A percentile compares a stretch with the other conserved stretches of the same genome.
phyloP scores from a whole-genome alignment of 2,113 vertebrate genomes.

The Pedionomus torquatus region DNA sequence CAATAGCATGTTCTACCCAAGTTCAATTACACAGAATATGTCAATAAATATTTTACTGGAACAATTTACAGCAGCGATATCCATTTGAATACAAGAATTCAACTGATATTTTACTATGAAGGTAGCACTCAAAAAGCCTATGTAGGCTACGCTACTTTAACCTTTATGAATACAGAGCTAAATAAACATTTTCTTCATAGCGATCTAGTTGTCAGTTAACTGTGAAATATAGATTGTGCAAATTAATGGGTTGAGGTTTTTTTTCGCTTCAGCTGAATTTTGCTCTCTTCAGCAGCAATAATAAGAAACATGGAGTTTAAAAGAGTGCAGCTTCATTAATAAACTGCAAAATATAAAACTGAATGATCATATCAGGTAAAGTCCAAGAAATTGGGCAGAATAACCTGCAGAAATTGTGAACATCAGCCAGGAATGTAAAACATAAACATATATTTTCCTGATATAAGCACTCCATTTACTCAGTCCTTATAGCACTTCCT shows the following conservation, averaged over 20 bases:
- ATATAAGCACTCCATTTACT: neutral
- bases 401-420: neutral
- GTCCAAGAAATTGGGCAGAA: neutral
- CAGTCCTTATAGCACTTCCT: neutral
- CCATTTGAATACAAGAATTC: neutral
- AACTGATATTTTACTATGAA: neutral
- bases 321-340: neutral
- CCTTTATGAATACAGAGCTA: neutral
- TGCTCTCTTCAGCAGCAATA: neutral
- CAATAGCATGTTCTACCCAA: neutral
- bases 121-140: neutral
- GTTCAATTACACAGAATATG: neutral
- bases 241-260: neutral
- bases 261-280: neutral
- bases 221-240: neutral
- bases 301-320: neutral
- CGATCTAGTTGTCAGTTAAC: neutral
- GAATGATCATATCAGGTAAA: neutral
- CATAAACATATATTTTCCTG: neutral
- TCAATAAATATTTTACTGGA: neutral
- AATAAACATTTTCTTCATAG: neutral
- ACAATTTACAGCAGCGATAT: neutral
- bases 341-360: neutral
- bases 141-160: neutral
- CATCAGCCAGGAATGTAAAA: neutral